These are phyloP conservation scores for Campopleginae sp. DNA, from an alignment of 2,888 invertebrate genomes.

Conservation along the genomic window DNA sequence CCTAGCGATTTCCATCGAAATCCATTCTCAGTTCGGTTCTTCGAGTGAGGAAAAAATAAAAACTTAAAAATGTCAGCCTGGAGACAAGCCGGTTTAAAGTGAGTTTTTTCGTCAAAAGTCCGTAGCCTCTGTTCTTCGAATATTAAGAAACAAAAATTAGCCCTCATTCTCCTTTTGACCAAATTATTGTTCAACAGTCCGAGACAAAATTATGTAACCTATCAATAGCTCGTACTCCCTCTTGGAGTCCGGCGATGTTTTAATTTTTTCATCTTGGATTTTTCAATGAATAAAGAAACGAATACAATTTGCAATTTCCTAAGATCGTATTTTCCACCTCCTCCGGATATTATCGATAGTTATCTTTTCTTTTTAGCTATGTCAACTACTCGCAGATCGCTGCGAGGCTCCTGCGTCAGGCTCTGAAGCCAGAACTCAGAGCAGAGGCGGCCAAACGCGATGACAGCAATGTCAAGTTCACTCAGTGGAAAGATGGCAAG, in stretches of 20 bases:
- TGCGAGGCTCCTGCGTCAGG: conserved; percentile 91
- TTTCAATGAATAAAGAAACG: background rate
- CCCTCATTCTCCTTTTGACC: background rate
- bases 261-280: background rate
- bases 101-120: conserved; percentile 82
- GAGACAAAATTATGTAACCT: conserved; percentile 68
- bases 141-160: background rate
- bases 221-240: conserved; percentile 38
- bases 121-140: background rate
- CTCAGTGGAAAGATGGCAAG: conserved; percentile 96
- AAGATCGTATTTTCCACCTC: background rate
- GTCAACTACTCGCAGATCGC: conserved; percentile 98
- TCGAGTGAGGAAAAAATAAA: conserved; percentile 53
- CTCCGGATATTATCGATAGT: background rate
- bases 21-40: conserved; percentile 7
- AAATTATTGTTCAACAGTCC: conserved; percentile 26
- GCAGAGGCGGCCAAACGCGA: conserved; percentile 91
- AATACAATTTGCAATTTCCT: background rate
- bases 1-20: conserved; percentile 21
- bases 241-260: background rate
- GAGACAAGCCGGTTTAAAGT: conserved; percentile 94
- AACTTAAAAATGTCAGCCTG: conserved; percentile 89
- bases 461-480: conserved; percentile 91
- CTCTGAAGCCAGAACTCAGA: conserved; percentile 91
- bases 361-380: conserved; percentile 89